Base-by-base conservation (phyloP, 2,113 vertebrate genomes). In the Podiceps cristatus region DNA sequence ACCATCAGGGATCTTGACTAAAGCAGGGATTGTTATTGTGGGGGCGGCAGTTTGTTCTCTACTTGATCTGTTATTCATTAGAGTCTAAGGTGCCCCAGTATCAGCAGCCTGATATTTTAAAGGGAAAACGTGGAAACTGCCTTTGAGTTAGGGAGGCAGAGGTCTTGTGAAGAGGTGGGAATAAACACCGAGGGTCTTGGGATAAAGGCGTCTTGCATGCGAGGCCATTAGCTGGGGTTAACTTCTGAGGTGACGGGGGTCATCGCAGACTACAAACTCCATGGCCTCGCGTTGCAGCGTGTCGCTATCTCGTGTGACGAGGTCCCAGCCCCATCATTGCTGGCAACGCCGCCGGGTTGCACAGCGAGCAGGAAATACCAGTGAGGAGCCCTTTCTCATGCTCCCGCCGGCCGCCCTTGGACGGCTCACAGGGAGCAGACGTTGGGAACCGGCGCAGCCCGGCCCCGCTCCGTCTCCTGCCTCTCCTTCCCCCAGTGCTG, bases 361-460 rank as follows among this genome's bases (percentile, higher is more conserved):
- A 3, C 81, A 67, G 78, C 35, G 16, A 92, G 96, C 96, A 97
- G 96, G 97, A 97, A 97, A 96, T 95, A 60, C 18, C 92, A 94
- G 81, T n/a, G 44, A 44, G 85, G 49, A 97, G 96, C 95, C 94
- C 94, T 98, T 98, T 98, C 97, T 83, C 97, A 97, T 88, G 96
- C 95, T 97, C 97, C 88, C 24, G 18, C 62, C 13, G 23, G 69
- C 83, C 7, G 91, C 74, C 81, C 76, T 93, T 59, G 97, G 96
- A 75, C 18, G 42, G 82, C 92, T 93, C 53, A 1, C 79, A 85
- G 71, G 79, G 56, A 85, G 87, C 81, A 23, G 93, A 18, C 64
- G 10, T 50, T 88, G 94, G 95, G 90, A 92, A 67, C 12, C 3
- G 2, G 58, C 6, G 0, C 68, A 17, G 75, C 73, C 27, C 4